These are phyloP conservation scores for Ectemnius cavifrons DNA, from an alignment of 2,888 invertebrate genomes.

Conservation along the genomic window DNA sequence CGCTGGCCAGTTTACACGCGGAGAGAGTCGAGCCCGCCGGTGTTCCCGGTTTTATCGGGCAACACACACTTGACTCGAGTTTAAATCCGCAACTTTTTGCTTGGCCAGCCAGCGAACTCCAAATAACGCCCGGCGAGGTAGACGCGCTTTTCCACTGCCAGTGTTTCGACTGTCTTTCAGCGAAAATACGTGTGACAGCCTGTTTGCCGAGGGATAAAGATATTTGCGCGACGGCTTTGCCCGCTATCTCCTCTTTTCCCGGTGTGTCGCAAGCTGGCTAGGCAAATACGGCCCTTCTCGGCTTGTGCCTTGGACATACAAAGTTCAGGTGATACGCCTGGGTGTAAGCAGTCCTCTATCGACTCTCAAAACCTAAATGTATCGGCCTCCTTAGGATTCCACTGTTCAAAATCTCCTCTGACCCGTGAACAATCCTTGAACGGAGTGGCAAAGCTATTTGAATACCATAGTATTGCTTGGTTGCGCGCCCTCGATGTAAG, in stretches of 20 bases:
- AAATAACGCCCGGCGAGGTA: slow-evolving; percentile 56
- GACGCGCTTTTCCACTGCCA: slow-evolving; percentile 45
- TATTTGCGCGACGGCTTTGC: slow-evolving; percentile 58
- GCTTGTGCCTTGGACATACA: slow-evolving; percentile 4
- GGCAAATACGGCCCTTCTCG: slow-evolving; percentile 36
- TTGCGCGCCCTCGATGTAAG: no score
- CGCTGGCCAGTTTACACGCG: slow-evolving; percentile 54
- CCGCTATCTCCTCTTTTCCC: slow-evolving; percentile 38
- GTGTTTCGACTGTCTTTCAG: slow-evolving; percentile 42
- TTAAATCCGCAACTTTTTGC: slow-evolving; percentile 66
- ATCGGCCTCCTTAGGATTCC: no score
- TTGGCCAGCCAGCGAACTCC: slow-evolving; percentile 52
- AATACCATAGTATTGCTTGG: no score
- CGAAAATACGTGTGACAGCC: slow-evolving; percentile 59
- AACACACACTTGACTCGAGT: slow-evolving; percentile 68
- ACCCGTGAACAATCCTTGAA: no score
- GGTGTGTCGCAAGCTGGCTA: slow-evolving; percentile 42
- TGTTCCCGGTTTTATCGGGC: slow-evolving; percentile 70
- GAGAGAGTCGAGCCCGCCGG: slow-evolving; percentile 39
- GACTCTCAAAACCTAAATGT: neutral
- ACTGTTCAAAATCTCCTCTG: no score
- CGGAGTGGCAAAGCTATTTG: neutral
- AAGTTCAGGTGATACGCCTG: slow-evolving; percentile 21
- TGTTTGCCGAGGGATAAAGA: slow-evolving; percentile 65
- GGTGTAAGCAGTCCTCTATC: slow-evolving; percentile 4